Evolutionary conservation across 2,888 invertebrate genomes (phyloP), one percentile per base, ranked within the genome.

Genomic region (Hipparchia sbordonii): DNA sequence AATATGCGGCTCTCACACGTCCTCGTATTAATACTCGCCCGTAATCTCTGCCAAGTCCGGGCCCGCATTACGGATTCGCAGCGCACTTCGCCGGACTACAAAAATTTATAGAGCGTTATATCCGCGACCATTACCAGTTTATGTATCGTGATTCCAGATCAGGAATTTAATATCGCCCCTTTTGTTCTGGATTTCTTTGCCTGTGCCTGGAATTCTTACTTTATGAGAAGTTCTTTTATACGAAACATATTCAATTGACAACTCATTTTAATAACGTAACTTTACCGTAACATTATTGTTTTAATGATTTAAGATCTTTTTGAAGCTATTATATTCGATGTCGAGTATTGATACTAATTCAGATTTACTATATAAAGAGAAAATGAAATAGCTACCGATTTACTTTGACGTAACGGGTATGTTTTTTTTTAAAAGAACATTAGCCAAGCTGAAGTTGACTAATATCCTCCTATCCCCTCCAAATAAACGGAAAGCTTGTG

Each of bases 101-200:
- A 92, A 82, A 94, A 94, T 94, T 93, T 94, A 94, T 92, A 88
- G 92, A 91, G 89, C 90, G 91, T 91, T 79, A 80, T 78, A 80
- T 78, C 60, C 71, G 75, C 74, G 76, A 74, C 76, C 83, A 83
- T 82, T 82, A 82, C 82, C 81, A 82, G 82, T 85, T 87, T 85
- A 87, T 84, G 84, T 81, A 86, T 84, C 86, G 85, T 89, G 88
- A 89, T 89, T 89, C 87, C 79, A 81, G 72, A 75, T 69, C 71
- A 80, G 84, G 90, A 91, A 91, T 91, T 90, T 90, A 89, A 91
- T 91, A 91, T 87, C 78, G 79, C 79, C 77, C 79, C 72, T 71
- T 77, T 78, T 77, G 80, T 80, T 79, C 74, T 74, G 70, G 76
- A 71, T 73, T 72, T 75, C 76, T 76, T 74, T 76, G 57, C 57